phyloP scores from a whole-genome alignment of 2,888 invertebrate species.

The Nemurella pictetii region DNA sequence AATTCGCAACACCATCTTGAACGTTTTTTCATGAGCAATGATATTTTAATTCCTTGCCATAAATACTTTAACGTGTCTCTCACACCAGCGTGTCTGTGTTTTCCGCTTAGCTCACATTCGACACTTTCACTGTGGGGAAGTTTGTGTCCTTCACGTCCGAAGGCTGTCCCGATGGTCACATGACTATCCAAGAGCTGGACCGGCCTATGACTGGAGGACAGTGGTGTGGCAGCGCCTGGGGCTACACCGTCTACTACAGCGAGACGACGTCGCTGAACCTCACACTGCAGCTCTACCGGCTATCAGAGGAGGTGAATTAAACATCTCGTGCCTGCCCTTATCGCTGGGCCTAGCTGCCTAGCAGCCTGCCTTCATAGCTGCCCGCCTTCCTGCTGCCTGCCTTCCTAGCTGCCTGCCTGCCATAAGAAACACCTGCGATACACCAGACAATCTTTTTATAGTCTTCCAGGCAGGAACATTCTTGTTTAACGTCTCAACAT shows the following conservation, averaged over 20 bases:
- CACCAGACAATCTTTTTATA: not conserved
- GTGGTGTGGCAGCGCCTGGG: constrained; percentile 85
- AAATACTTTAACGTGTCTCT: not conserved
- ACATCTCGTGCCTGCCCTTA: not conserved
- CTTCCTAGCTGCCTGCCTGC: not conserved
- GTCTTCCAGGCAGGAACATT: not conserved
- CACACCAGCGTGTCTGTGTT: too few species aligned
- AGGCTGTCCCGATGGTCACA: constrained; percentile 81
- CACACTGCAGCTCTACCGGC: constrained; percentile 68
- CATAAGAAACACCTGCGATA: not conserved
- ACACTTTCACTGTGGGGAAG: constrained; percentile 80
- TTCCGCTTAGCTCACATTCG: constrained; percentile 69
- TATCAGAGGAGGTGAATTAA: constrained; percentile 70
- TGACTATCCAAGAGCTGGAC: constrained; percentile 74
- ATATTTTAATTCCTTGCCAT: not conserved
- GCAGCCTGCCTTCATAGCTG: not conserved
- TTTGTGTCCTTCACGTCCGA: constrained; percentile 76
- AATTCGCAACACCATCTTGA: not conserved
- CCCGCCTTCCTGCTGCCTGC: not conserved
- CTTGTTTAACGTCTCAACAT: not conserved
- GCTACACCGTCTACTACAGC: constrained; percentile 83
- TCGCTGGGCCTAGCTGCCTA: not conserved
- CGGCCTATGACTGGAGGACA: constrained; percentile 73
- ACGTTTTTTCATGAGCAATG: not conserved
- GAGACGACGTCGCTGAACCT: constrained; percentile 79